Evolutionary conservation across 2,113 vertebrate genomes (phyloP).

Genomic region (Pycnonotus jocosus): DNA sequence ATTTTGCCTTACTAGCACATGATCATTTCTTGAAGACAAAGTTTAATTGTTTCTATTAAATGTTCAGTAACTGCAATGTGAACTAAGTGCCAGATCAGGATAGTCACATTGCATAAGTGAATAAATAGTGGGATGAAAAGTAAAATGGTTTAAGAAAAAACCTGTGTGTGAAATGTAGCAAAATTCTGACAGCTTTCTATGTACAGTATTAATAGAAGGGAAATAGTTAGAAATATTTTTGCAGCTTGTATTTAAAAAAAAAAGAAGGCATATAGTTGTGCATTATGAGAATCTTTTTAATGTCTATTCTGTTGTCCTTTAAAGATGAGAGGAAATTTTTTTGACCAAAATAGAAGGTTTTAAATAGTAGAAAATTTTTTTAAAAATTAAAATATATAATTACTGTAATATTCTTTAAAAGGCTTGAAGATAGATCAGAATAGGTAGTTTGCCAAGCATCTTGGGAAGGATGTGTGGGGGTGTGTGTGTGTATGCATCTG

Average conservation of each 20-base stretch:
- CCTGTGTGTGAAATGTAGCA: conserved; percentile 72
- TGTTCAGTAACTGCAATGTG: conserved; percentile 42
- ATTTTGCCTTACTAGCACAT: conserved; percentile 77
- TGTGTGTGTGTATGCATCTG: not conserved
- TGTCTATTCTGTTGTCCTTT: conserved; percentile 53
- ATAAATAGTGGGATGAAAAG: conserved; percentile 32
- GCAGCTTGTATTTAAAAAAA: conserved; percentile 65
- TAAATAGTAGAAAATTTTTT: not conserved
- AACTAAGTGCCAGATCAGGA: conserved; percentile 72
- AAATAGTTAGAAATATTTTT: conserved; percentile 80
- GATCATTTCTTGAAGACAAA: conserved; percentile 42
- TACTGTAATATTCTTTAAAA: conserved; percentile 19
- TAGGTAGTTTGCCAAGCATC: not conserved
- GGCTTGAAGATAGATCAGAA: conserved; percentile 30
- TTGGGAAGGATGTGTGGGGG: not conserved
- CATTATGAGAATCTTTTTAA: conserved; percentile 60
- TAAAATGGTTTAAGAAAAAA: conserved; percentile 38
- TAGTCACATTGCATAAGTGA: conserved; percentile 45
- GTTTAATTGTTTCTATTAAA: conserved; percentile 32
- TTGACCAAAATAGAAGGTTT: conserved; percentile 34
- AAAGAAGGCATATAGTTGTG: conserved; percentile 50
- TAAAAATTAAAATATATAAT: not conserved
- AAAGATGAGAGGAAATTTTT: conserved; percentile 34
- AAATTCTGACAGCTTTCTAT: conserved; percentile 73
- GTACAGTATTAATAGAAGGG: conserved; percentile 75